Evolutionary conservation across 2,888 invertebrate species (phyloP).

Genomic region (Lumbricus terrestris): DNA sequence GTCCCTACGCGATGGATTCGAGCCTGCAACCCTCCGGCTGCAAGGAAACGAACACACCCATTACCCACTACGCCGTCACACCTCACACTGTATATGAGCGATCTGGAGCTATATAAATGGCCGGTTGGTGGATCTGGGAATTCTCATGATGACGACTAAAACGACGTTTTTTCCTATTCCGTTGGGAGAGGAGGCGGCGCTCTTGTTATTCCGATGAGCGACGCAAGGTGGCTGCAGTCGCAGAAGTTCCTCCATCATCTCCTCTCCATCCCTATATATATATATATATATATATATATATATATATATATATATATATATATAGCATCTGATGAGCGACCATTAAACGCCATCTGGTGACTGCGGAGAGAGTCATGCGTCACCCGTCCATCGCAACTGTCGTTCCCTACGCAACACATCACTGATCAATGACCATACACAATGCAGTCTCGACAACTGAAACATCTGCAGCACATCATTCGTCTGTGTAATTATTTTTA

Average conservation of each 20-base stretch:
- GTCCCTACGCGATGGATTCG: too few species aligned
- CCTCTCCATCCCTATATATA: too few species aligned
- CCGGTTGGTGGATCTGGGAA: background rate
- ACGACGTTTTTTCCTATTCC: background rate
- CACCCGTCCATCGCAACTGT: background rate
- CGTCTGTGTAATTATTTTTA: too few species aligned
- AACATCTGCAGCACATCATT: background rate
- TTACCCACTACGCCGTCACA: too few species aligned
- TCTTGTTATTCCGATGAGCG: background rate
- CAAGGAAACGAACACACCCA: too few species aligned
- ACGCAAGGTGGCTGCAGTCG: background rate
- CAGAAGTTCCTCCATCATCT: background rate
- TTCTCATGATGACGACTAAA: background rate
- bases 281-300: too few species aligned
- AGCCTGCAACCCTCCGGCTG: too few species aligned
- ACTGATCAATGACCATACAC: background rate
- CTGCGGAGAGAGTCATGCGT: background rate
- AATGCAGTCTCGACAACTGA: background rate
- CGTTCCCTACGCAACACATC: background rate
- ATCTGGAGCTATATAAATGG: too few species aligned
- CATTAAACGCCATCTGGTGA: background rate
- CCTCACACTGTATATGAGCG: too few species aligned
- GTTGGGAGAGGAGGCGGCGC: background rate
- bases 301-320: too few species aligned
- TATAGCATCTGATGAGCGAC: too few species aligned